Base-by-base conservation (phyloP, 2,888 invertebrate species). In the Trachelus tabidus region DNA sequence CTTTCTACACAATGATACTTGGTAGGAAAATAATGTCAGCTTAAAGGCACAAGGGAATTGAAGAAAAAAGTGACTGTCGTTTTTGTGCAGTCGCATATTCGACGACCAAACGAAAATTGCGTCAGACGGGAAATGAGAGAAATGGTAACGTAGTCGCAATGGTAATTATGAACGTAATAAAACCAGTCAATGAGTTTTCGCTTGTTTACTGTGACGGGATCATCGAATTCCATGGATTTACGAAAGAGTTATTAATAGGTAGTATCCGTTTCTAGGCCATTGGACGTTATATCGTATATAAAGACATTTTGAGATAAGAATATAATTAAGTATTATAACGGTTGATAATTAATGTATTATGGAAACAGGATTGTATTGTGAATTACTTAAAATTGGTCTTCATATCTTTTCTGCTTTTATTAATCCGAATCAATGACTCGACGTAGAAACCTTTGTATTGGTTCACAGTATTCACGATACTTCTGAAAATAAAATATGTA, bases 191-290 rank as follows among this genome's bases (percentile, higher is more conserved):
- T 56, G 23, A 23, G 56, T 56, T 56, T 56, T 56, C 23, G 56
- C 23, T 15, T 56, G 56, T 23, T 56, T 56, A 56, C 56, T 56
- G 56, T 56, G 56, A 23, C 23, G 56, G 23, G 15, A 56, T 56
- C 56, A 56, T 23, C 34, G 75, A n/a, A 75, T 76, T 56, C 34
- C 68, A 35, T 33, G 56, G 56, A 73, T 76, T 78, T 76, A 78
- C 76, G 73, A 75, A 73, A 75, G 37, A 74, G 78, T 78, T 78
- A 78, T 78, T 71, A 78, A 78, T 78, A 33, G 33, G 33, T 33
- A 78, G 69, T 56, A 31, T 34, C n/a, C 34, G 78, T 76, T 78
- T 78, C 78, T 78, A 73, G 78, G 78, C 75, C 78, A 76, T 23
- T 56, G 78, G 33, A 78, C 75, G 56, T 56, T 15, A 23, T 23